phyloP scores from a whole-genome alignment of 2,888 invertebrate species.

The Ypsolopha scabrella region DNA sequence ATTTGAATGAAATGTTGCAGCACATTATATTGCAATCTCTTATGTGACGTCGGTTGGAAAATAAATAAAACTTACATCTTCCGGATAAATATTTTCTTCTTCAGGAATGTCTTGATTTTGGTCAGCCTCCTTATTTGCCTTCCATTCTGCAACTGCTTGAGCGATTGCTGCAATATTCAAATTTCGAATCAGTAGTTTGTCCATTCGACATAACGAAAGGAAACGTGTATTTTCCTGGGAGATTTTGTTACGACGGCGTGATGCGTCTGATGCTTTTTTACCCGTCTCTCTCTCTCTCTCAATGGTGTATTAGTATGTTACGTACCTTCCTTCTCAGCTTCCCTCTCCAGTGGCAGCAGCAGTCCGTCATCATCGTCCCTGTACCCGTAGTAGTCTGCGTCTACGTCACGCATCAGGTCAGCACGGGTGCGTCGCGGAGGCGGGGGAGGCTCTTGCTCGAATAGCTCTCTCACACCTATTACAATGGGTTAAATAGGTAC shows the following conservation, averaged over 20 bases:
- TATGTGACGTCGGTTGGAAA: too few species aligned
- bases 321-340: conserved; percentile 80
- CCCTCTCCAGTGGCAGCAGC: conserved; percentile 87
- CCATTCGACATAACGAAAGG: too few species aligned
- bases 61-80: conserved; percentile 46
- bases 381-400: conserved; percentile 99
- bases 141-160: conserved; percentile 79
- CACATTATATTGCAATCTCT: too few species aligned
- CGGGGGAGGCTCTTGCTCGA: conserved; percentile 95
- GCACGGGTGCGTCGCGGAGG: conserved; percentile 92
- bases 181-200: not conserved
- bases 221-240: too few species aligned
- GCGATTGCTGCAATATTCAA: conserved; percentile 37
- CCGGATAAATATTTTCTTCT: conserved; percentile 79
- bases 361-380: conserved; percentile 98
- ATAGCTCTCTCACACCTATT: conserved; percentile 62
- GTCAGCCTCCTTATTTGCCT: conserved; percentile 67
- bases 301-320: not conserved
- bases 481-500: not conserved
- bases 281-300: too few species aligned
- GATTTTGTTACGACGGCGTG: too few species aligned
- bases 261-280: too few species aligned
- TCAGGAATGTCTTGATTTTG: conserved; percentile 73
- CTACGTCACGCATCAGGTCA: conserved; percentile 97
- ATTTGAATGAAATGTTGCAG: too few species aligned